Evolutionary conservation across 2,113 vertebrate genomes (phyloP).

Genomic region (Siniperca chuatsi): DNA sequence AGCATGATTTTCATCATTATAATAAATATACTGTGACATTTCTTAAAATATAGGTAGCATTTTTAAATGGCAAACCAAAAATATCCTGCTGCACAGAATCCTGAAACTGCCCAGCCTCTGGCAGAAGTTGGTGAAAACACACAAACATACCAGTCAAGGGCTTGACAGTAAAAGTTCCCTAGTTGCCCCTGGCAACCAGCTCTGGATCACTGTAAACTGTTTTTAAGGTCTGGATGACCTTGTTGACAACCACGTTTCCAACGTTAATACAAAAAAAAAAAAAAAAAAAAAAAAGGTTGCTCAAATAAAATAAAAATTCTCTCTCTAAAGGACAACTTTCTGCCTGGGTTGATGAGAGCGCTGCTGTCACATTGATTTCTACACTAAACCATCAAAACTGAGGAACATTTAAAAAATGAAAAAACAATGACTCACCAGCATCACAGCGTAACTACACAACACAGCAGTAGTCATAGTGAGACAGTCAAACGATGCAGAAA

Average conservation of each 20-base stretch:
- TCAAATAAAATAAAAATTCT: constrained; percentile 1
- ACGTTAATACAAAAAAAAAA: constrained; percentile 4
- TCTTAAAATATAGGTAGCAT: constrained; percentile 17
- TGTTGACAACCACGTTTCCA: constrained; percentile 24
- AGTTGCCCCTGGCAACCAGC: constrained; percentile 26
- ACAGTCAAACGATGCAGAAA: not conserved
- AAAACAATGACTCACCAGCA: not conserved
- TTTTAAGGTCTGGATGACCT: constrained; percentile 12
- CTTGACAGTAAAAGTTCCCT: not conserved
- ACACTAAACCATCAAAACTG: not conserved
- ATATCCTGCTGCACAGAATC: constrained; percentile 1
- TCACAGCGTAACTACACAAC: constrained; percentile 5
- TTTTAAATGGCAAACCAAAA: constrained; percentile 19
- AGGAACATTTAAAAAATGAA: not conserved
- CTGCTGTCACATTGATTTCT: constrained; percentile 23
- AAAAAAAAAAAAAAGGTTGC: not conserved
- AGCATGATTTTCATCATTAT: not conserved
- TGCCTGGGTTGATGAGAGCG: not conserved
- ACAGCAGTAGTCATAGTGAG: not conserved
- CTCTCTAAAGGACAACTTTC: constrained; percentile 1
- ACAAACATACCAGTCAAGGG: constrained; percentile 27
- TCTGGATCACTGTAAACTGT: constrained; percentile 14
- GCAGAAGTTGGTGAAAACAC: constrained; percentile 35
- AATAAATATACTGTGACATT: not conserved
- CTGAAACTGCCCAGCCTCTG: constrained; percentile 15